Evolutionary conservation across 2,113 vertebrate genomes (phyloP).

Genomic region (Myrmecobius fasciatus): DNA sequence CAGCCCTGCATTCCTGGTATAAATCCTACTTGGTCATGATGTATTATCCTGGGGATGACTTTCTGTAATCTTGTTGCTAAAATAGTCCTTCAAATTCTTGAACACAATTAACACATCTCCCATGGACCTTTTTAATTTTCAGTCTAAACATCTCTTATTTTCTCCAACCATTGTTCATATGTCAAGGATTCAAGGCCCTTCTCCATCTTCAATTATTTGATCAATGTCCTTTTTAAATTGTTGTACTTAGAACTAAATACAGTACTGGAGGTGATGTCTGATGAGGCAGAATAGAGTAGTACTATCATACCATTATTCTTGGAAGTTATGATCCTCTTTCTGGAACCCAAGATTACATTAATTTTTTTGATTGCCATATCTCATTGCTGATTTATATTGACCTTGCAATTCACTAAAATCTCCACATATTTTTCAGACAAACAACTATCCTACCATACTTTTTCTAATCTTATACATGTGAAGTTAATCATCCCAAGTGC

Average conservation of each 20-base stretch:
- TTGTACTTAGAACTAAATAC: not conserved
- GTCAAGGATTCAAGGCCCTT: not conserved
- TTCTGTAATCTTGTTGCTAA: too few relatives aligned
- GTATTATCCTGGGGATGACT: too few relatives aligned
- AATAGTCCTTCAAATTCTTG: not conserved
- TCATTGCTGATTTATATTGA: not conserved
- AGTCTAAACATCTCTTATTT: not conserved
- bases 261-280: not conserved
- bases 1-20: too few relatives aligned
- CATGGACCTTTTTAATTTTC: not conserved
- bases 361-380: not conserved
- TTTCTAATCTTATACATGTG: not conserved
- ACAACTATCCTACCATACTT: not conserved
- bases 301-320: not conserved
- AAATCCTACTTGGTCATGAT: too few relatives aligned
- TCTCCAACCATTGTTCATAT: not conserved
- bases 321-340: not conserved
- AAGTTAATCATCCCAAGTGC: not conserved
- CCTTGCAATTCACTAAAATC: not conserved
- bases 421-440: not conserved
- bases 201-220: not conserved
- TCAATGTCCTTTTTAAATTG: not conserved
- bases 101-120: not conserved
- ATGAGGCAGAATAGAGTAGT: not conserved
- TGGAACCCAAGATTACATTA: not conserved